Conservation (phyloP, 2,113 vertebrate species). For the Epinephelus fuscoguttatus region DNA sequence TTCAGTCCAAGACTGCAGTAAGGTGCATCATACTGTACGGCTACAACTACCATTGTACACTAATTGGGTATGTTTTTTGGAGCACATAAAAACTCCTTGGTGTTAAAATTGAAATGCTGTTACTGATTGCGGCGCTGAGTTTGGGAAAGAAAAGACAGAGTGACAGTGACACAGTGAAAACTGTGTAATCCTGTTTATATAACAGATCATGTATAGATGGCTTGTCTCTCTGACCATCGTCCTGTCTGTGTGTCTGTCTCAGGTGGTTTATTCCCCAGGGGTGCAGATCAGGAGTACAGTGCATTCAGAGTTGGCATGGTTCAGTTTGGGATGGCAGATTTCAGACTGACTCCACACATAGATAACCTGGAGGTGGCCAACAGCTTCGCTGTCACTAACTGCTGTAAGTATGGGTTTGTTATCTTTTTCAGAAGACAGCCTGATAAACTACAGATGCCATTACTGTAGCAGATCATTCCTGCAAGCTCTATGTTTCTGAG, state of each 20-base stretch:
- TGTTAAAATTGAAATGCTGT: background rate
- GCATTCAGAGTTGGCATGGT: constrained; percentile 96
- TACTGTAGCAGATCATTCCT: background rate
- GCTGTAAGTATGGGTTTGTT: constrained; percentile 88
- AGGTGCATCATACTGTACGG: background rate
- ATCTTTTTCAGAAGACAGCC: background rate
- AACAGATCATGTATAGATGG: background rate
- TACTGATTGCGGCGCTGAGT: background rate
- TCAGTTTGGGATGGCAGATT: constrained; percentile 92
- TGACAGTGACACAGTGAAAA: background rate
- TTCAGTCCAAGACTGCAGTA: background rate
- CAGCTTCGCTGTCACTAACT: constrained; percentile 97
- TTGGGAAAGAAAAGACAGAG: background rate
- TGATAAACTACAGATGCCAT: background rate
- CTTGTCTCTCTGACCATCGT: background rate
- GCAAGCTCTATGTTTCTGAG: background rate
- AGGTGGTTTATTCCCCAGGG: constrained; percentile 95
- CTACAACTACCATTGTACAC: too few relatives aligned
- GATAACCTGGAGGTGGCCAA: constrained; percentile 97
- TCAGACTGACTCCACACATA: constrained; percentile 95
- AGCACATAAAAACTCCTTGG: background rate
- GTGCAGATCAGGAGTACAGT: constrained; percentile 97
- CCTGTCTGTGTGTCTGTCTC: constrained; percentile 41
- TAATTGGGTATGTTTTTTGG: background rate
- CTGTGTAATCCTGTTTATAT: background rate